phyloP scores from a whole-genome alignment of 1,140 invertebrate genomes.

The Temnothorax curvispinosus region DNA sequence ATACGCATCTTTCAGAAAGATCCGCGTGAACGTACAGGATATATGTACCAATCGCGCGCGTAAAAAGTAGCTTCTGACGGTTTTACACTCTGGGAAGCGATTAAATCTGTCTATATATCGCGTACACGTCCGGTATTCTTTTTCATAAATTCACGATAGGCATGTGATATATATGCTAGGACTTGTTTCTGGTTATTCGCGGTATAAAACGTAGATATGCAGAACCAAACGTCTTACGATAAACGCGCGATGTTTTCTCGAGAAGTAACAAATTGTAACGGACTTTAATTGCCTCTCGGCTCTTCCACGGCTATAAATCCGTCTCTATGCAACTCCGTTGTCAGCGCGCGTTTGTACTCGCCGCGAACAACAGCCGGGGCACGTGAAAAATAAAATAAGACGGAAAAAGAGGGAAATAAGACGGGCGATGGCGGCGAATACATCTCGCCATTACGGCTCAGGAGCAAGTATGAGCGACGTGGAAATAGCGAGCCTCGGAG shows the following conservation, averaged over 20 bases:
- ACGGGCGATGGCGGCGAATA: constrained; percentile 48
- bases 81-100: neutral
- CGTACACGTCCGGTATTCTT: neutral
- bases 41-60: neutral
- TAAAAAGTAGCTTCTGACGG: neutral
- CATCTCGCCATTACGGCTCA: constrained; percentile 48
- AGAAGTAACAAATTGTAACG: constrained; percentile 53
- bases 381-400: constrained; percentile 27
- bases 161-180: neutral
- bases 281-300: constrained; percentile 48
- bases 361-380: constrained; percentile 27
- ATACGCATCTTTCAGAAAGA: neutral
- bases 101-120: neutral
- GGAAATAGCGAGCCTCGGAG: constrained; percentile 48
- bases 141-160: neutral
- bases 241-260: neutral
- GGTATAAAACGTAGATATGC: neutral
- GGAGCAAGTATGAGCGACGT: constrained; percentile 54
- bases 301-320: constrained; percentile 46
- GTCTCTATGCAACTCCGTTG: constrained; percentile 3
- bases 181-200: neutral
- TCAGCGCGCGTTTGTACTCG: constrained; percentile 38
- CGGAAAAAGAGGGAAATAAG: constrained; percentile 39
- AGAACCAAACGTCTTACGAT: neutral
- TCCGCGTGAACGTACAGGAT: neutral